Evolutionary conservation across 1,140 invertebrate species (phyloP), one percentile per base, ranked within the genome.

Genomic region (Acromyrmex charruanus): DNA sequence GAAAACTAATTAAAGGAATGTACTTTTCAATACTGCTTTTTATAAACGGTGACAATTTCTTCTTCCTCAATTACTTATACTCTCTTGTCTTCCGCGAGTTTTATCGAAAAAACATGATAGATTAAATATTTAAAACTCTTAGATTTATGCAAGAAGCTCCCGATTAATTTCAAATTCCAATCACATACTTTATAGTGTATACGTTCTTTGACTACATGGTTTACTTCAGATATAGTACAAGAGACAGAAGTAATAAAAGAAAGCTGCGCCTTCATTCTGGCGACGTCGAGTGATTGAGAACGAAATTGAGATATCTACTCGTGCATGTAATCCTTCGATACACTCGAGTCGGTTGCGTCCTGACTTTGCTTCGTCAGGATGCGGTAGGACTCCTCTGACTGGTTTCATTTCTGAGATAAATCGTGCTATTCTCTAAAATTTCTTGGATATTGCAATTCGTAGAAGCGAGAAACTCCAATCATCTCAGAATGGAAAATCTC

Each of bases 251-350:
- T 31, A 12, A 80, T 31, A 80, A 80, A 58, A 21, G n/a, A 31
- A 58, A 80, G 10, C 21, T 69, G 14, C 21, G 21, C 6, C 31
- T 21, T 35, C 16, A 58, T 80, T 51, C 55, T 44, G 49, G 31
- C 14, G 31, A 69, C 21, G 49, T 79, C 44, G 28, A 66, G 4
- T 14, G n/a, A 68, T 80, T 21, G n/a, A 49, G n/a, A 39, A 14
- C 63, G 31, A 80, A 80, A 80, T 80, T 80, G 77, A 80, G 49
- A 80, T 80, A 80, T 55, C 63, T 80, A 69, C 2, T 18, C 77
- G 49, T 55, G 63, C 31, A 66, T 68, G 31, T 80, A 80, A 80
- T 80, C 77, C 63, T 55, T 80, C 77, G 63, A 80, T 69, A 80
- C 28, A 80, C 16, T 77, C 31, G 49, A 59, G 18, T 55, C 49